Percentiles rank a stretch among this genome's conserved stretches.
Evolutionary conservation across 2,888 invertebrate species (phyloP).

Genomic region (Sepiola atlantica): DNA sequence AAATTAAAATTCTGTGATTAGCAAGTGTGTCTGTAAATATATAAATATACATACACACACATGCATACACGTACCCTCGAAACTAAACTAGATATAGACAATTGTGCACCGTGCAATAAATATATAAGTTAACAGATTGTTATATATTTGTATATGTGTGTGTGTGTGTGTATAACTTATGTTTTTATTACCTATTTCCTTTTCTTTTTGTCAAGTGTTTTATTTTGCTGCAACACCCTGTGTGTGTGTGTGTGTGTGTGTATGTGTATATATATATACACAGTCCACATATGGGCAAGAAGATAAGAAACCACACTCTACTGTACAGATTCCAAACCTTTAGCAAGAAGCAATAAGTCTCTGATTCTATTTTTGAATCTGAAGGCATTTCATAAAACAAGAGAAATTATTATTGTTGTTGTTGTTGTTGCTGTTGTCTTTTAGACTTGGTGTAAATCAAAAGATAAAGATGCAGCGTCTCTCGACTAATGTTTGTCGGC

Average conservation of each 20-base stretch:
- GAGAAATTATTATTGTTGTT: neutral
- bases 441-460: neutral
- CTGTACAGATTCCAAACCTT: neutral
- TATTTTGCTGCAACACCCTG: neutral
- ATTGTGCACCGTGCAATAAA: too few species aligned
- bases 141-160: too few species aligned
- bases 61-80: too few species aligned
- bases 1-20: too few species aligned
- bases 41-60: too few species aligned
- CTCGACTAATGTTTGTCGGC: neutral
- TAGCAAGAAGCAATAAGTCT: neutral
- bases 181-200: too few species aligned
- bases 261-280: neutral
- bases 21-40: too few species aligned
- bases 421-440: neutral
- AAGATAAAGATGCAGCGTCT: neutral
- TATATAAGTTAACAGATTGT: too few species aligned
- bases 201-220: too few species aligned
- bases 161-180: too few species aligned
- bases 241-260: neutral
- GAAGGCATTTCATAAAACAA: neutral
- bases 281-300: too few species aligned
- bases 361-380: conserved; percentile 4
- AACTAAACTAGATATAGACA: too few species aligned
- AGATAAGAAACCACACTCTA: neutral